Evolutionary conservation across 1,140 invertebrate genomes (phyloP), one percentile per base, ranked within the genome.

Genomic region (Megalopta genalis): DNA sequence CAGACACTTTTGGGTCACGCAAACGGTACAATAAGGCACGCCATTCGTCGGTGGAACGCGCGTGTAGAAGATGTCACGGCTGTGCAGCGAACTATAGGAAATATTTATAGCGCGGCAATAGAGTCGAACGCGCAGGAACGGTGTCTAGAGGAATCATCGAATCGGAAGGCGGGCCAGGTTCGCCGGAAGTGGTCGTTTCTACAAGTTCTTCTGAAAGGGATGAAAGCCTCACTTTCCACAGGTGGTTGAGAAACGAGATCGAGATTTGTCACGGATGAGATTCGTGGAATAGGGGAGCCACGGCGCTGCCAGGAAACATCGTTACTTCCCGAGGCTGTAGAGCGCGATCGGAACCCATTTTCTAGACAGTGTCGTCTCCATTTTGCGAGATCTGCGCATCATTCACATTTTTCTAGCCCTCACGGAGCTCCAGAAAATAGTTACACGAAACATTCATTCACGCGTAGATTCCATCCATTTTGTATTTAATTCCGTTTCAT

Each of bases 161-260:
- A 25, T 54, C 23, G 39, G n/a, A 66, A 46, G n/a, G 39, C 64
- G 37, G 4, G n/a, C 32, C 39, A 46, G 63, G 37, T 23, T 4
- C 18, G 12, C 32, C 67, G 68, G 59, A 72, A 63, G 21, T 49
- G 70, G 70, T 72, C 52, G 32, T 59, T 70, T 59, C 52, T 59
- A 70, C 12, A 16, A 65, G 46, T 25, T 66, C n/a, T n/a, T 42
- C 60, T 18, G 49, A 52, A 14, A 23, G 62, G 32, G 18, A 25
- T 9, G 57, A 52, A 69, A 62, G 57, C 39, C 27, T 63, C 23
- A 70, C 57, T 27, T 75, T 54, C 72, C 64, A 80, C 78, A 80
- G 78, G 78, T 80, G 78, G 72, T 80, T 80, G 78, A 75, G 64
- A 80, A 76, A 68, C 64, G 72, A 76, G 78, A 80, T 80, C 57